These are phyloP conservation scores for Strigamia crassipes DNA, from an alignment of 2,888 invertebrate genomes.

Conservation along the genomic window DNA sequence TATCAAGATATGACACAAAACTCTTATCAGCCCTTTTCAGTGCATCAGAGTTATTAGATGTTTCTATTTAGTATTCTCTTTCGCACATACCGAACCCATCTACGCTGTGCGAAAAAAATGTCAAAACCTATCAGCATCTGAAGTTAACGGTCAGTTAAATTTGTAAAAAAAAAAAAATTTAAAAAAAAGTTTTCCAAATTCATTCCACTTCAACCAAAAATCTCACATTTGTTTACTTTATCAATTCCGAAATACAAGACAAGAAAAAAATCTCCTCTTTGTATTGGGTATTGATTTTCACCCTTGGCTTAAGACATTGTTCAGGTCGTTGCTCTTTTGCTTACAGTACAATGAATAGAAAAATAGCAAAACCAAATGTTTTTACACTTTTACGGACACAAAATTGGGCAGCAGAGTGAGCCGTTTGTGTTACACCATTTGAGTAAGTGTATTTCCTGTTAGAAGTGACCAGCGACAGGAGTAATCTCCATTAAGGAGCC, in stretches of 20 bases:
- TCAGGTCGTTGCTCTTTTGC: constrained; percentile 39
- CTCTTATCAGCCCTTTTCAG: constrained; percentile 26
- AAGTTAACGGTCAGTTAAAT: neutral
- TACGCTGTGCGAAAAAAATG: neutral
- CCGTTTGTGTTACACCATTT: constrained; percentile 28
- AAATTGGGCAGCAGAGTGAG: constrained; percentile 14
- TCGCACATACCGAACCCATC: neutral
- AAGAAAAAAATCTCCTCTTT: neutral
- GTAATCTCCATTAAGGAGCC: constrained; percentile 36
- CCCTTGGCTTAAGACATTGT: constrained; percentile 34
- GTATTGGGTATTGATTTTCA: constrained; percentile 37
- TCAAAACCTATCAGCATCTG: neutral
- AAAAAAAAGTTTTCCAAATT: neutral
- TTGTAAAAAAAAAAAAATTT: neutral
- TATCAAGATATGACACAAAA: constrained; percentile 31
- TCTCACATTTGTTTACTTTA: neutral
- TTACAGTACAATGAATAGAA: constrained; percentile 25
- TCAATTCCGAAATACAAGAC: neutral
- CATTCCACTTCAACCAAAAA: neutral
- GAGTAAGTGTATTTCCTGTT: constrained; percentile 31
- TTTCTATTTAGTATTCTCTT: constrained; percentile 20
- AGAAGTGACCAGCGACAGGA: constrained; percentile 24
- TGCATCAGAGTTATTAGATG: constrained; percentile 20
- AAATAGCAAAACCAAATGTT: neutral
- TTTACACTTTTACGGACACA: constrained; percentile 1